A percentile compares a stretch with the other conserved stretches of the same genome.
phyloP scores from a whole-genome alignment of 2,888 invertebrate genomes.

The Seira ritae region DNA sequence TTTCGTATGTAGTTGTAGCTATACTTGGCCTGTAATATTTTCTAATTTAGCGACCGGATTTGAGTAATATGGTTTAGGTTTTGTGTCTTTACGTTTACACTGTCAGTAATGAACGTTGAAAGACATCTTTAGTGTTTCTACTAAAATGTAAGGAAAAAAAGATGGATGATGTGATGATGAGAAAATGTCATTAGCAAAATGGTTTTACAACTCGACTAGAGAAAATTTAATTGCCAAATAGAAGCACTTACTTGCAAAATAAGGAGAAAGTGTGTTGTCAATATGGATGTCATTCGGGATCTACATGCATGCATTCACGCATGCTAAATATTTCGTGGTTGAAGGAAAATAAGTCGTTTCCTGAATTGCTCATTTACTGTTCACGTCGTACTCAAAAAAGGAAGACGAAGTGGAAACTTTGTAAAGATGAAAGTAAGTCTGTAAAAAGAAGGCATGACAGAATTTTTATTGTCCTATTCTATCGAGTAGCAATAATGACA shows the following conservation, averaged over 20 bases:
- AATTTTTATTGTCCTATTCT: constrained; percentile 34
- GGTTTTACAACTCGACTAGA: constrained; percentile 25
- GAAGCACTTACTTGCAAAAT: background rate
- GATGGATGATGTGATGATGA: constrained; percentile 28
- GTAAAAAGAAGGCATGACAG: background rate
- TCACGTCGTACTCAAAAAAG: background rate
- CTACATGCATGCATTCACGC: too few relatives aligned
- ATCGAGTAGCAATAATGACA: constrained; percentile 32
- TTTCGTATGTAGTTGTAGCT: constrained; percentile 10
- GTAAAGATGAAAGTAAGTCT: background rate
- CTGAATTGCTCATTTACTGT: background rate
- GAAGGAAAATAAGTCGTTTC: background rate
- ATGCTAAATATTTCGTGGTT: background rate
- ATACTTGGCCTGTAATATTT: constrained; percentile 35
- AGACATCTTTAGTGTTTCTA: background rate
- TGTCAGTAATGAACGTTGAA: background rate
- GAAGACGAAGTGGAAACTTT: background rate
- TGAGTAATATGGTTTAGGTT: constrained; percentile 26
- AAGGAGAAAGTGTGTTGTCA: too few relatives aligned
- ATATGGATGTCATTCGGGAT: too few relatives aligned
- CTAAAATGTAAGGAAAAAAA: background rate
- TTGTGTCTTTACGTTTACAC: background rate
- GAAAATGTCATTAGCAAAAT: constrained; percentile 58
- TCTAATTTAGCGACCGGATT: constrained; percentile 39
- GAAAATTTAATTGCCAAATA: constrained; percentile 42